These are phyloP conservation scores for Serranochromis macrocephalus DNA, from an alignment of 2,113 vertebrate genomes.

Conservation along the genomic window DNA sequence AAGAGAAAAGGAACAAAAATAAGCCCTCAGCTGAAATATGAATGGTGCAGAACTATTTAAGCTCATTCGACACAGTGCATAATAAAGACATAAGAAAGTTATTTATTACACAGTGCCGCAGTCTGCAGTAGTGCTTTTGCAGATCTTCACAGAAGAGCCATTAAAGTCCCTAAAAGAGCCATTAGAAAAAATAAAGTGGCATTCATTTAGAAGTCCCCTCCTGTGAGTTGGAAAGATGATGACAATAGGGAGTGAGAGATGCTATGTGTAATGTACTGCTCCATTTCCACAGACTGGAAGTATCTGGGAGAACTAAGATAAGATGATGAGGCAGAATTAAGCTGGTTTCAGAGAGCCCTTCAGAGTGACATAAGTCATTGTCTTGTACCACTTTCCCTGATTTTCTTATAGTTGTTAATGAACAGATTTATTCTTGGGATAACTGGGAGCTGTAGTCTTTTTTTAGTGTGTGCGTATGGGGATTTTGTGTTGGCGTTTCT, in stretches of 20 bases:
- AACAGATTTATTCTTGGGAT: not conserved
- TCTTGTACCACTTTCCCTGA: not conserved
- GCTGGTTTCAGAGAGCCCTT: not conserved
- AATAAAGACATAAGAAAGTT: not conserved
- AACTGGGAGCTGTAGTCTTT: not conserved
- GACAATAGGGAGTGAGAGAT: not conserved
- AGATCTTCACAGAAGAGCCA: conserved; percentile 20
- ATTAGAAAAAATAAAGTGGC: conserved; percentile 33
- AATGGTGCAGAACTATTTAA: not conserved
- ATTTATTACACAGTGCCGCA: not conserved
- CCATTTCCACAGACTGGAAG: conserved; percentile 7
- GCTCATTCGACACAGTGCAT: not conserved
- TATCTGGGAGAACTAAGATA: not conserved
- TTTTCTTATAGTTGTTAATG: not conserved
- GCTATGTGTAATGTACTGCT: conserved; percentile 1
- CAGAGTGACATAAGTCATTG: not conserved
- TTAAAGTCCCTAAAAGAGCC: conserved; percentile 34
- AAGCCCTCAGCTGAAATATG: not conserved
- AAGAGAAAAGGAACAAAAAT: not conserved
- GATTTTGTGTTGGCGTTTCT: not conserved
- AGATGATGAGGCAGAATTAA: not conserved
- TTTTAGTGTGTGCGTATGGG: not conserved
- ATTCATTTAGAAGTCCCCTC: conserved; percentile 36
- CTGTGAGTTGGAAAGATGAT: conserved; percentile 31
- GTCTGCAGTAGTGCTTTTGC: not conserved